Percentiles rank a stretch among this genome's conserved stretches.
Conservation (phyloP, 2,113 vertebrate genomes). For the Acrocephalus arundinaceus region DNA sequence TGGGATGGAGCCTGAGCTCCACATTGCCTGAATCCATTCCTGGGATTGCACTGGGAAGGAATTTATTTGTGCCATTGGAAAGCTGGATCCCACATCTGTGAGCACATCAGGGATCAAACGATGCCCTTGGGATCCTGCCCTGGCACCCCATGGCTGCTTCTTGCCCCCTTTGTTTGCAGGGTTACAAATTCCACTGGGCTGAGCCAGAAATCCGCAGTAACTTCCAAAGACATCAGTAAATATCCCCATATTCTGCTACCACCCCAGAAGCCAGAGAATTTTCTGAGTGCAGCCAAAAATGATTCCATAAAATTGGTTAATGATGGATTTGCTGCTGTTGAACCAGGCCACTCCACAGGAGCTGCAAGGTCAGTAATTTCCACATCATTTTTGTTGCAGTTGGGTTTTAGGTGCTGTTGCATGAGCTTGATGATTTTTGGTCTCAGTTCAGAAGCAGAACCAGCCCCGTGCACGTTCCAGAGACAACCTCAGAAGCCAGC, state of each 20-base stretch:
- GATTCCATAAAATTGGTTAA: neutral
- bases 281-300: neutral
- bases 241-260: neutral
- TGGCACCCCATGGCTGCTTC: fast-evolving
- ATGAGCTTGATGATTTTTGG: neutral
- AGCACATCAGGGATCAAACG: neutral
- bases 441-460: slow-evolving; percentile 3
- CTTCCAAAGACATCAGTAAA: neutral
- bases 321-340: neutral
- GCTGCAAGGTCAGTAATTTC: neutral
- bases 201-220: neutral
- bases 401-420: neutral
- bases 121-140: neutral
- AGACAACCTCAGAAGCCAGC: neutral
- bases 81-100: neutral
- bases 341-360: neutral
- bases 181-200: neutral
- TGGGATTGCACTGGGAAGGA: neutral
- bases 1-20: neutral
- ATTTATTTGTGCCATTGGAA: neutral
- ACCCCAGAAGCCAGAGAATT: neutral
- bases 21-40: neutral
- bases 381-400: neutral
- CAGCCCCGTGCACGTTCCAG: neutral
- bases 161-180: neutral